Evolutionary conservation across 2,888 invertebrate genomes (phyloP).

Genomic region (Mamestra brassicae): DNA sequence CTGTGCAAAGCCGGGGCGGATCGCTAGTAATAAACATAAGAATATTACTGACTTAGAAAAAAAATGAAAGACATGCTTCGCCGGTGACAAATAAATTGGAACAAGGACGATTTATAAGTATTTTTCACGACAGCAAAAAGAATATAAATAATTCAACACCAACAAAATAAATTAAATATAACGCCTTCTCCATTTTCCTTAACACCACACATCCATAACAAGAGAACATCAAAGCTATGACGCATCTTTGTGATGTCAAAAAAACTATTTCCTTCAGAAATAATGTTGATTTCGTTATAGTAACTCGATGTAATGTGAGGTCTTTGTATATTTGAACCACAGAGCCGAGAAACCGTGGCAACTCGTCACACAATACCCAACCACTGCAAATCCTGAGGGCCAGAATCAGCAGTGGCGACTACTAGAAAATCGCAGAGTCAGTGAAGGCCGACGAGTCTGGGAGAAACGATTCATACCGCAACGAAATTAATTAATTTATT

Average conservation of each 20-base stretch:
- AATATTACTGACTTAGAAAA: not conserved
- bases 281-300: slow-evolving; percentile 37
- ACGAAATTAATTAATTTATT: no score
- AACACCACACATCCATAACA: not conserved
- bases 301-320: slow-evolving; percentile 12
- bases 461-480: no score
- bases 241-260: slow-evolving; percentile 6
- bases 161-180: not conserved
- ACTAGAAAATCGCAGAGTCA: no score
- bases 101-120: not conserved
- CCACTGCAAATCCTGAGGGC: not conserved
- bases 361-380: no score
- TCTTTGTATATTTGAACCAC: not conserved
- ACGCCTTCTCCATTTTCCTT: not conserved
- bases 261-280: slow-evolving; percentile 22
- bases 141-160: slow-evolving; percentile 1
- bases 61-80: not conserved
- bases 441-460: no score
- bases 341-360: not conserved
- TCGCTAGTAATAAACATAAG: not conserved
- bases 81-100: not conserved
- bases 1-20: no score
- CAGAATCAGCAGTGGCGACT: no score
- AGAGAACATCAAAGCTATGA: slow-evolving; percentile 6
- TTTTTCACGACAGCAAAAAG: not conserved